phyloP scores from a whole-genome alignment of 2,797 vertebrate genomes.

The Falco novaeseelandiae region DNA sequence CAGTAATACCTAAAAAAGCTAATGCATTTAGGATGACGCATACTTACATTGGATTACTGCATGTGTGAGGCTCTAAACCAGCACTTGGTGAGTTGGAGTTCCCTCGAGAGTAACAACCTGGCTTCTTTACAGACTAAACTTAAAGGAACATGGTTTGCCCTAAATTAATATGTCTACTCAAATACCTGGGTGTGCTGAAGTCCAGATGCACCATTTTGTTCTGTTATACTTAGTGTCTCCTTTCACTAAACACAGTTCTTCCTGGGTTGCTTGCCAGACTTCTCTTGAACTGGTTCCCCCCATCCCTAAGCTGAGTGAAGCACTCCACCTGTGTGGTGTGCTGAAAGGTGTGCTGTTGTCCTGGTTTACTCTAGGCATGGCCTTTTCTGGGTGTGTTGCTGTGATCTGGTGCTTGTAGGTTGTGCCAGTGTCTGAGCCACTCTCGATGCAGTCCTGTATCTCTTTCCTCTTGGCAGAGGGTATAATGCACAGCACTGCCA shows the following conservation, averaged over 20 bases:
- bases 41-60: not conserved
- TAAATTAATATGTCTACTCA: not conserved
- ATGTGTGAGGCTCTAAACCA: not conserved
- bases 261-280: not conserved
- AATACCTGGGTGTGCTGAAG: not conserved
- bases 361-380: not conserved
- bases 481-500: constrained; percentile 10
- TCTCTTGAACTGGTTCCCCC: not conserved
- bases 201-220: constrained; percentile 72
- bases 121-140: not conserved
- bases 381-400: constrained; percentile 16
- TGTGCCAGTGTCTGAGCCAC: not conserved
- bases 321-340: not conserved
- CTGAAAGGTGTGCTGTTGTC: not conserved
- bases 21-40: not conserved
- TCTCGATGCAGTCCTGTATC: not conserved
- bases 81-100: not conserved
- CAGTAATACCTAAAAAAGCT: not conserved
- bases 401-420: constrained; percentile 23
- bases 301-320: not conserved
- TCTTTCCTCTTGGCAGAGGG: not conserved
- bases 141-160: not conserved
- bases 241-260: not conserved
- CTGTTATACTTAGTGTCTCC: not conserved
- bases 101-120: not conserved